These are phyloP conservation scores for Lepus townsendii DNA, from an alignment of 2,797 vertebrate genomes.

Conservation along the genomic window DNA sequence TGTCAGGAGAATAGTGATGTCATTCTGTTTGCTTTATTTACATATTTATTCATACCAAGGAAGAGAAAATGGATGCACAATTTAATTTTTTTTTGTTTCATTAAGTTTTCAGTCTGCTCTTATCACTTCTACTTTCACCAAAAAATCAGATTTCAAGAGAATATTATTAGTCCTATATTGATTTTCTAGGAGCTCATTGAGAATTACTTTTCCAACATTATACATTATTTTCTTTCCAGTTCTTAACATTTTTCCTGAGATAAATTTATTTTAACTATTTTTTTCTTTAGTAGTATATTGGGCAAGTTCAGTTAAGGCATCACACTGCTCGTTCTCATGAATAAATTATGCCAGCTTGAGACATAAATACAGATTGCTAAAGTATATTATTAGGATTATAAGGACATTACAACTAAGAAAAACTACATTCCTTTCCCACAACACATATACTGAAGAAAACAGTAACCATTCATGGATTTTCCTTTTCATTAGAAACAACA, in stretches of 20 bases:
- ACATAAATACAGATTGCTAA: background rate
- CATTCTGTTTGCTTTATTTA: constrained; percentile 27
- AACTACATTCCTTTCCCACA: background rate
- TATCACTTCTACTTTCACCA: constrained; percentile 10
- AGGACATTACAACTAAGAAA: background rate
- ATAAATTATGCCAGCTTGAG: background rate
- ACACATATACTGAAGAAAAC: background rate
- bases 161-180: background rate
- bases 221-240: constrained; percentile 43
- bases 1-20: background rate
- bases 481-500: constrained; percentile 41
- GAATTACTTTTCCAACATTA: background rate
- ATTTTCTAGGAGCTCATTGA: constrained; percentile 38
- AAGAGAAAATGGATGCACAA: background rate
- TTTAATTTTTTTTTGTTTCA: background rate
- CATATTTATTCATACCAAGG: background rate
- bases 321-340: background rate
- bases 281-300: background rate
- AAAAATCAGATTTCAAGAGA: constrained; percentile 55
- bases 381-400: background rate
- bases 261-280: constrained; percentile 4
- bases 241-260: background rate
- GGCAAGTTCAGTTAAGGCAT: constrained; percentile 3
- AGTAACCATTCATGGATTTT: background rate
- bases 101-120: constrained; percentile 6